Conservation (phyloP, 1,140 invertebrate genomes). For the Manduca sexta region DNA sequence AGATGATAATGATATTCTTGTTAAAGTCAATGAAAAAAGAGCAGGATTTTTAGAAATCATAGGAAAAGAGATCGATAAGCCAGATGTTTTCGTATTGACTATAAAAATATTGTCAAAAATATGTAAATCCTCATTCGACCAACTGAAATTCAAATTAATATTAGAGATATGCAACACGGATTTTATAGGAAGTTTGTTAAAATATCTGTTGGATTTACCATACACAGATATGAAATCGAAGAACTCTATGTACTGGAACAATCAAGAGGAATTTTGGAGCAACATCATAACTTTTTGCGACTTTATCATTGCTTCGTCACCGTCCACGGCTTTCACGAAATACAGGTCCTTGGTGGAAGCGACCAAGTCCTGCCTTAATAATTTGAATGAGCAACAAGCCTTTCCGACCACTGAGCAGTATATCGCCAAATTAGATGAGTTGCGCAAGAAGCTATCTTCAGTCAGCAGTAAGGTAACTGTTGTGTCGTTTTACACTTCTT, state of each 20-base stretch:
- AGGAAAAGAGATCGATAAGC: slow-evolving; percentile 27
- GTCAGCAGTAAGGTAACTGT: slow-evolving; percentile 33
- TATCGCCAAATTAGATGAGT: slow-evolving; percentile 27
- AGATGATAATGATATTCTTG: slow-evolving; percentile 36
- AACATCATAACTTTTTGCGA: slow-evolving; percentile 49
- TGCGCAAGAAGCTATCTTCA: slow-evolving; percentile 39
- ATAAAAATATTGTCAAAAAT: slow-evolving; percentile 51
- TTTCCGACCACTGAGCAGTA: slow-evolving; percentile 46
- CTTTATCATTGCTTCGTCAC: slow-evolving; percentile 46
- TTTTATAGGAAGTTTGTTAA: slow-evolving; percentile 43
- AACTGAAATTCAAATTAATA: slow-evolving; percentile 48
- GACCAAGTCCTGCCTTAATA: slow-evolving; percentile 42
- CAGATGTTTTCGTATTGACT: slow-evolving; percentile 39
- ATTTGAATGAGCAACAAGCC: slow-evolving; percentile 39
- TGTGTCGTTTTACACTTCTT: not conserved
- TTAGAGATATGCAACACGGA: slow-evolving; percentile 46
- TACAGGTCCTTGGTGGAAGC: slow-evolving; percentile 51
- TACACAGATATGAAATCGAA: slow-evolving; percentile 28
- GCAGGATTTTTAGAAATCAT: slow-evolving; percentile 33
- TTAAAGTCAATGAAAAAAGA: slow-evolving; percentile 34
- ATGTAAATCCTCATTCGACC: slow-evolving; percentile 44
- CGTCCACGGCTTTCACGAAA: slow-evolving; percentile 44
- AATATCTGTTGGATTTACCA: slow-evolving; percentile 52
- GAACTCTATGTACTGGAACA: slow-evolving; percentile 59
- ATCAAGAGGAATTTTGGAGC: slow-evolving; percentile 53